Evolutionary conservation across 2,888 invertebrate species (phyloP), one percentile per base, ranked within the genome.

Genomic region (Perithous albicinctus): DNA sequence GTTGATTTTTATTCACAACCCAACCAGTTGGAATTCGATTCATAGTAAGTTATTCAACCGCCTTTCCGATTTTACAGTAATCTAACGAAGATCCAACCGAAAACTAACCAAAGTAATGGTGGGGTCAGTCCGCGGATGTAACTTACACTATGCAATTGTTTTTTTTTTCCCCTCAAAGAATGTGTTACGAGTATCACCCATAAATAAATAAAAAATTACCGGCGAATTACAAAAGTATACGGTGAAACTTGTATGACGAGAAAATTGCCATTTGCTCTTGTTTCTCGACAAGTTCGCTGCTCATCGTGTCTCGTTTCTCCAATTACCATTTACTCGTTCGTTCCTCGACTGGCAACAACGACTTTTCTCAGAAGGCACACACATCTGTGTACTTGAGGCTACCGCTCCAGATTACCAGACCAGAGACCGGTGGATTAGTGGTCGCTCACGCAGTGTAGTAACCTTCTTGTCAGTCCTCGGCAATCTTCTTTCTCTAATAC

Each of bases 321-420:
- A 79, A 76, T 83, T 77, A 77, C 69, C 73, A 56, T 67, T 69
- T 38, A 54, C 38, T 54, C 54, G 46, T 48, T 77, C 77, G 66
- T 63, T 46, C 48, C 66, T 67, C 41, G 73, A 70, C 70, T 70
- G 23, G 56, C 64, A 73, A 67, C 80, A 80, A 80, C 80, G 80
- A 77, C 80, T 81, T 77, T 77, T 77, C 80, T 81, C 48, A 66
- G 78, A 78, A 78, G 75, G 59, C 75, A 75, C 78, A 78, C 78
- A 78, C 72, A 69, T 75, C 38, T 72, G 35, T 38, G 32, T 54
- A 10, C 43, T 69, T 35, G 38, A 23, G 41, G 23, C 54, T 23
- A 20, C 66, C 23, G 56, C 59, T 61, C 35, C 72, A 32, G 75
- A 43, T 75, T 72, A 67, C 66, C 12, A 63, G 64, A 66, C 18